Evolutionary conservation across 2,797 vertebrate species (phyloP).

Genomic region (Eospalax fontanierii): DNA sequence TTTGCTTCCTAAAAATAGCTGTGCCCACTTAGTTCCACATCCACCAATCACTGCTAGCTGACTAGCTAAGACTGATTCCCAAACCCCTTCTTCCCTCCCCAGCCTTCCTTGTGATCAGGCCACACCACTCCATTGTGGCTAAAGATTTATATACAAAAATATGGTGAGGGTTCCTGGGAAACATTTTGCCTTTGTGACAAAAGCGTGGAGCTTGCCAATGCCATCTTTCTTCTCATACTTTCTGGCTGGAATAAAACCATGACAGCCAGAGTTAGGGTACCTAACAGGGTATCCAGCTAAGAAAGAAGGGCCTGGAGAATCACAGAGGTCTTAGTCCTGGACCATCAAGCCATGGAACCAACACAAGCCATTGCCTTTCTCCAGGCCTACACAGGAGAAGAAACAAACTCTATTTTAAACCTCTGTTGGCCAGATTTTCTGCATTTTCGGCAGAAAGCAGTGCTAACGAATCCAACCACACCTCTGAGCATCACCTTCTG

Average conservation of each 20-base stretch:
- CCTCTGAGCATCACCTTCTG: constrained; percentile 55
- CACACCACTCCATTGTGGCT: constrained; percentile 1
- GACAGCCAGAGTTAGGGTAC: neutral
- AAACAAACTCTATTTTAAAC: constrained; percentile 61
- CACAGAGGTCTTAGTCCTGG: constrained; percentile 37
- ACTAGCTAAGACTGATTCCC: constrained; percentile 40
- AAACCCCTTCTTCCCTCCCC: constrained; percentile 12
- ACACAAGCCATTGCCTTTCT: constrained; percentile 42
- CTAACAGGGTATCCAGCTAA: neutral
- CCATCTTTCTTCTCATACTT: constrained; percentile 13
- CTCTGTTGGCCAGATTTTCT: constrained; percentile 57
- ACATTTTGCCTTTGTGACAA: constrained; percentile 33
- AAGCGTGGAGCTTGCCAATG: neutral
- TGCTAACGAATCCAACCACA: constrained; percentile 42
- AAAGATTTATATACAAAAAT: constrained; percentile 31
- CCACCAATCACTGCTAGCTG: constrained; percentile 26
- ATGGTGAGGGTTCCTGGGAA: constrained; percentile 26
- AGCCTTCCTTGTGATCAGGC: neutral
- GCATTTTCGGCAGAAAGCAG: constrained; percentile 61
- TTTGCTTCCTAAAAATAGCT: constrained; percentile 69
- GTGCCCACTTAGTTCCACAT: constrained; percentile 38
- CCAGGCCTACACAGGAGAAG: constrained; percentile 27
- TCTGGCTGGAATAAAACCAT: neutral
- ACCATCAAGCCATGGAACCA: neutral
- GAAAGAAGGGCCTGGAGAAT: constrained; percentile 41